phyloP scores from a whole-genome alignment of 2,797 vertebrate genomes.

The Etheostoma perlongum region DNA sequence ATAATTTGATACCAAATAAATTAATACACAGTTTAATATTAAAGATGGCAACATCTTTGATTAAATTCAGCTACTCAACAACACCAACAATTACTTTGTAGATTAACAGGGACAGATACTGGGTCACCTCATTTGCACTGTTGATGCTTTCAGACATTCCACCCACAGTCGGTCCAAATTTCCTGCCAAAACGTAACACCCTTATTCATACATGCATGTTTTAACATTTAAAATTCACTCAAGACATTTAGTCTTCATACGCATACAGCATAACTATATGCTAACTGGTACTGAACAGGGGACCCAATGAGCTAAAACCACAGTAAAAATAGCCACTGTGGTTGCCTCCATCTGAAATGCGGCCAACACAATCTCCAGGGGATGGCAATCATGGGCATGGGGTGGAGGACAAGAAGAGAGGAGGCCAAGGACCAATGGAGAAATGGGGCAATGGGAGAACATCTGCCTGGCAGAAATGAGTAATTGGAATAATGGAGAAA shows the following conservation, averaged over 20 bases:
- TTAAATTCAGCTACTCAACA: not conserved
- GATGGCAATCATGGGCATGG: constrained; percentile 43
- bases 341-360: constrained; percentile 53
- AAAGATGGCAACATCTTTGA: not conserved
- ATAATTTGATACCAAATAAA: not conserved
- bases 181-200: not conserved
- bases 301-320: constrained; percentile 55
- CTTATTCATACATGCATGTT: not conserved
- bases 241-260: not conserved
- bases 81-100: not conserved
- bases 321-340: constrained; percentile 69
- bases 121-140: not conserved
- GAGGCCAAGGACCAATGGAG: constrained; percentile 50
- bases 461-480: constrained; percentile 37
- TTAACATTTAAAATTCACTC: constrained; percentile 3
- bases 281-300: constrained; percentile 14
- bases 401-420: constrained; percentile 33
- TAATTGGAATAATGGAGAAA: constrained; percentile 26
- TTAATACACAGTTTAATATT: not conserved
- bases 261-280: not conserved
- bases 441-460: constrained; percentile 68
- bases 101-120: not conserved
- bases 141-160: not conserved
- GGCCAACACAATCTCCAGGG: constrained; percentile 61
- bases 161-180: constrained; percentile 5